These are phyloP conservation scores for Zygaena filipendulae DNA, from an alignment of 2,888 invertebrate species.

Conservation along the genomic window DNA sequence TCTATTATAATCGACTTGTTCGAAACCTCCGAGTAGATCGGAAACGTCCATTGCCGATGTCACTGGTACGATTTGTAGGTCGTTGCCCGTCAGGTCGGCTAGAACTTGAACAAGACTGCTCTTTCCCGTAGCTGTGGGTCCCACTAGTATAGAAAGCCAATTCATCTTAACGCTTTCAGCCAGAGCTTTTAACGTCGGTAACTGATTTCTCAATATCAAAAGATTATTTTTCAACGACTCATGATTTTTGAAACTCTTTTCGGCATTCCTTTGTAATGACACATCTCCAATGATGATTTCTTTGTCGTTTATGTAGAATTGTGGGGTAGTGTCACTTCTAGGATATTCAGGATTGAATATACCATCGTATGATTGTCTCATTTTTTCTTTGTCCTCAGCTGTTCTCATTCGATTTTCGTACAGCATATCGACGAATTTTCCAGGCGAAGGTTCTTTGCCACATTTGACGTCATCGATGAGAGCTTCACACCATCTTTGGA, in stretches of 20 bases:
- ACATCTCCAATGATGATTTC: conserved; percentile 76
- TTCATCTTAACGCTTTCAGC: conserved; percentile 90
- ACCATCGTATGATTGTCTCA: conserved; percentile 60
- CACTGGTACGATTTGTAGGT: conserved; percentile 80
- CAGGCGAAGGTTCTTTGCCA: conserved; percentile 47
- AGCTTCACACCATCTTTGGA: conserved; percentile 92
- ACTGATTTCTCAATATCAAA: conserved; percentile 66
- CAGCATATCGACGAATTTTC: conserved; percentile 78
- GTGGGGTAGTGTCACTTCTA: conserved; percentile 62
- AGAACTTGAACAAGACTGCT: conserved; percentile 80
- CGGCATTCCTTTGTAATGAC: conserved; percentile 40
- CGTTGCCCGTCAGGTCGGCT: conserved; percentile 79
- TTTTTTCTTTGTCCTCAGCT: conserved; percentile 77
- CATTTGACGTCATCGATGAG: conserved; percentile 52
- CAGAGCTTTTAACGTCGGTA: conserved; percentile 78
- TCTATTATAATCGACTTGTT: conserved; percentile 85
- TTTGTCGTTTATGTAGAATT: conserved; percentile 68
- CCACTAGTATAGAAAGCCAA: conserved; percentile 92
- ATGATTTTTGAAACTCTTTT: conserved; percentile 42
- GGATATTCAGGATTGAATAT: conserved; percentile 58
- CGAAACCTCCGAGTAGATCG: conserved; percentile 96
- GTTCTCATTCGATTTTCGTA: conserved; percentile 91
- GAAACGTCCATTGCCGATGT: conserved; percentile 95
- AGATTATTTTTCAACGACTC: conserved; percentile 43
- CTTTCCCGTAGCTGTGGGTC: conserved; percentile 82